A percentile compares a stretch with the other conserved stretches of the same genome.
These are phyloP conservation scores for Orthonychiurus folsomi DNA, from an alignment of 2,888 invertebrate genomes.

Conservation along the genomic window DNA sequence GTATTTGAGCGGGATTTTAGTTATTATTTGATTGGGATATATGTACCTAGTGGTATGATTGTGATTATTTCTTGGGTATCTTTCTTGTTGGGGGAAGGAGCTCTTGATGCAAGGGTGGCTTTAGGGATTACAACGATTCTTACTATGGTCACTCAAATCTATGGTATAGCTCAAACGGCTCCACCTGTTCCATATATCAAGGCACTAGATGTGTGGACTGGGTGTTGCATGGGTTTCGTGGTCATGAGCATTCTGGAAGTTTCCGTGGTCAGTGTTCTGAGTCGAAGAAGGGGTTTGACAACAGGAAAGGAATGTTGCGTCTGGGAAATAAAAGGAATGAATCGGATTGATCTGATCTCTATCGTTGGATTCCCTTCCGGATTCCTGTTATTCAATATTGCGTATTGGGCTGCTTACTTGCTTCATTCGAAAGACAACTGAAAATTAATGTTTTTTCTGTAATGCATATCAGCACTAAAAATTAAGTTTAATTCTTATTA, in stretches of 20 bases:
- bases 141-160: background rate
- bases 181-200: background rate
- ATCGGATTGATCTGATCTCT: background rate
- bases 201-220: background rate
- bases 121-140: background rate
- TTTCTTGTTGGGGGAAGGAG: background rate
- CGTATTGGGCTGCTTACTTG: background rate
- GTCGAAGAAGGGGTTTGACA: background rate
- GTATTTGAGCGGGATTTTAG: background rate
- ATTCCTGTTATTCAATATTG: background rate
- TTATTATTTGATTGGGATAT: background rate
- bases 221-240: background rate
- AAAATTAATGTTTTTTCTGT: too few species aligned
- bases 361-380: background rate
- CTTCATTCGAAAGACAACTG: too few species aligned
- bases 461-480: too few species aligned
- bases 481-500: too few species aligned
- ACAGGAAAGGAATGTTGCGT: background rate
- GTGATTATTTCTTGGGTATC: background rate
- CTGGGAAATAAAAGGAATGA: background rate
- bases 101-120: background rate
- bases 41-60: background rate
- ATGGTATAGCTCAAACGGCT: background rate
- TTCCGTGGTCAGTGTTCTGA: background rate
- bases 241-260: background rate